Evolutionary conservation across 64 coral and sea anemone genomes (phyloP), one percentile per base, ranked within the genome.

Genomic region (Porites australiensis): DNA sequence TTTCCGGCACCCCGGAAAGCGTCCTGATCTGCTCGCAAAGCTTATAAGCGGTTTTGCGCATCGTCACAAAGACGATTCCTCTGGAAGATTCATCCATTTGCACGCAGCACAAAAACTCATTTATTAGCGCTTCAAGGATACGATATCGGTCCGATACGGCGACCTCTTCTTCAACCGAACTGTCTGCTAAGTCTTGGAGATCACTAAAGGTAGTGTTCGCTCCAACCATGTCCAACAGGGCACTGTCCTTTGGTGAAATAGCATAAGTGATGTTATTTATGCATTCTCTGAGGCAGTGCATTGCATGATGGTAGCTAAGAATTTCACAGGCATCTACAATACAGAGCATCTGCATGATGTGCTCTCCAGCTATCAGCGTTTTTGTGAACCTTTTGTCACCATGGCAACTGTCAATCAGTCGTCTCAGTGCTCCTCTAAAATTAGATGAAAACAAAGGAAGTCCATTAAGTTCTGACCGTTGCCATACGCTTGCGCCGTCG

Each of bases 51-150:
- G 98, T 99, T 74, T 91, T 96, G 2, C 98, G 84, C 92, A 96
- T 99, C 20, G 74, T 87, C 3, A 99, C 98, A 76, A 99, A 96
- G 59, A 99, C 76, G 44, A 99, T 99, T 16, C 94, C 98, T 74
- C 84, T 58, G 50, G 63, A 64, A 43, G 68, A 78, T 53, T 20
- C 53, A 79, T 89, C 85, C 22, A 48, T 7, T 13, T 60, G 60
- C 68, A 73, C 52, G 5, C 71, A 82, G 66, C 18, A 8, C 8
- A 88, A 45, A 88, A 95, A 95, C 2, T 74, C 5, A 22, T 66
- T 70, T 22, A 91, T 50, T 46, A 87, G 81, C 74, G 77, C 43
- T 16, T 74, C 49, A 87, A 95, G 94, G 10, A 64, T 82, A 43
- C 45, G 55, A 58, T 67, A 93, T 54, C 59, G 87, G 72, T 64